Conservation (phyloP, 2,113 vertebrate genomes). For the Turdus rufiventris region DNA sequence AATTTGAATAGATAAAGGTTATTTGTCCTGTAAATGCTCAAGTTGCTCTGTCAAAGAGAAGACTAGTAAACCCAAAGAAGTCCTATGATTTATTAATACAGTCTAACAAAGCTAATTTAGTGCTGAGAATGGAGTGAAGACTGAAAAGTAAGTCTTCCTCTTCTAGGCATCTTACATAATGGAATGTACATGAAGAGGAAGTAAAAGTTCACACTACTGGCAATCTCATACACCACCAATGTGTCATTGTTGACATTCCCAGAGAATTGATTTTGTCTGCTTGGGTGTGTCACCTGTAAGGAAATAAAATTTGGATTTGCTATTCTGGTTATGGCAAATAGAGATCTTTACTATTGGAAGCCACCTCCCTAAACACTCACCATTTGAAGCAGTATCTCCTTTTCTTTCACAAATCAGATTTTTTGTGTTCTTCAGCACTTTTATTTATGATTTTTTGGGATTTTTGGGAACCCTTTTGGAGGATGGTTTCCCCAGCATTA, state of each 20-base stretch:
- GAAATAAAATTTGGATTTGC: background rate
- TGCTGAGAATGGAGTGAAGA: background rate
- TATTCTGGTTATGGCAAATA: background rate
- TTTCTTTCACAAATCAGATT: background rate
- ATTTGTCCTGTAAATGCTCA: background rate
- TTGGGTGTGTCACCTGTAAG: background rate
- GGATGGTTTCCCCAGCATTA: background rate
- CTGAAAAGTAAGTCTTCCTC: background rate
- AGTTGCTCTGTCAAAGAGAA: background rate
- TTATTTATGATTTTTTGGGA: background rate
- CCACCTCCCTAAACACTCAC: background rate
- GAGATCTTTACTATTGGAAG: background rate
- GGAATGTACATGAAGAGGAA: background rate
- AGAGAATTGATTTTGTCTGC: background rate
- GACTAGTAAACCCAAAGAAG: background rate
- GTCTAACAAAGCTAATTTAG: background rate
- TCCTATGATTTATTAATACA: background rate
- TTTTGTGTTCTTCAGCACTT: background rate
- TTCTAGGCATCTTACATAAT: background rate
- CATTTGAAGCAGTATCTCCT: background rate
- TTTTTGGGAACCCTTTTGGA: background rate
- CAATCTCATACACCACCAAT: background rate
- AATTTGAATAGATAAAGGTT: background rate
- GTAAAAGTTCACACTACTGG: background rate
- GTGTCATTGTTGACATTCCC: background rate